Percentiles rank a stretch among this genome's conserved stretches.
phyloP scores from a whole-genome alignment of 1,140 invertebrate species.

The Sitophilus oryzae region DNA sequence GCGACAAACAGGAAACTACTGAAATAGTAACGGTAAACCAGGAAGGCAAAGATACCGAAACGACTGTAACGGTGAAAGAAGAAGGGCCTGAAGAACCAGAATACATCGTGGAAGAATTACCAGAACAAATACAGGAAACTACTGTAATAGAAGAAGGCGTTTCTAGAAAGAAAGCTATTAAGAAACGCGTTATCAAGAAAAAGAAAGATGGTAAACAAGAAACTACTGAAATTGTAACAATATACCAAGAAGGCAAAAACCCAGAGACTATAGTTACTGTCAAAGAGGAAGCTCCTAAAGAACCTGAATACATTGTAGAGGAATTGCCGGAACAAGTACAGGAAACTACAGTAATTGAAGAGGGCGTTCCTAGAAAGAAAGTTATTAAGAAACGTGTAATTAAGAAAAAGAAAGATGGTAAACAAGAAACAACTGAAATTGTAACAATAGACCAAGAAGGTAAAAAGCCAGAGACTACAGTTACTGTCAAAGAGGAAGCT shows the following conservation, averaged over 20 bases:
- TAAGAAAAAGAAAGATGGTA: conserved; percentile 38
- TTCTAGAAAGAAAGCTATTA: conserved; percentile 33
- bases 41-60: conserved; percentile 43
- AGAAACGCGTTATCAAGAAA: conserved; percentile 39
- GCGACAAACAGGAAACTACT: conserved; percentile 36
- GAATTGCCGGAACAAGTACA: conserved; percentile 36
- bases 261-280: conserved; percentile 40
- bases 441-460: conserved; percentile 30
- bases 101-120: conserved; percentile 35
- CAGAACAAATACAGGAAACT: conserved; percentile 32
- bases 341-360: no score
- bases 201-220: conserved; percentile 39
- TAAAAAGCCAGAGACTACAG: no score
- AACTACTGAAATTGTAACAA: conserved; percentile 38
- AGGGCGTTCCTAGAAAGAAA: conserved; percentile 24
- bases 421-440: conserved; percentile 42
- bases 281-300: conserved; percentile 37
- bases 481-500: no score
- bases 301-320: conserved; percentile 31
- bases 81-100: conserved; percentile 29
- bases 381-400: background rate
- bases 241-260: conserved; percentile 41
- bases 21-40: conserved; percentile 41
- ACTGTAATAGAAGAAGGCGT: conserved; percentile 31
- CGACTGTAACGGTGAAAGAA: conserved; percentile 41